Evolutionary conservation across 2,113 vertebrate genomes (phyloP), one percentile per base, ranked within the genome.

Genomic region (Lepus europaeus): DNA sequence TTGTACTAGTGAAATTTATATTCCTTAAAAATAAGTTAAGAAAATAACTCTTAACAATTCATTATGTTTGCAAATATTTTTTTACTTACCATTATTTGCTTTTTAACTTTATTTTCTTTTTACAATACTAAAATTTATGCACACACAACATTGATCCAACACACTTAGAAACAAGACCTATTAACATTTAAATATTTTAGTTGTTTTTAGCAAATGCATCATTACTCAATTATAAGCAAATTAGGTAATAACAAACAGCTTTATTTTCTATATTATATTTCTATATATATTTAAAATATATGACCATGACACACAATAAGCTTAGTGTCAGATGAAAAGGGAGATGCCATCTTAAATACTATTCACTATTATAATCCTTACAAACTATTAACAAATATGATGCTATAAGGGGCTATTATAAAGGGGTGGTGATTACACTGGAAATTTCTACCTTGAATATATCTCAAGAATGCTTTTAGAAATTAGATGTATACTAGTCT

Each of bases 21-120:
- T 45, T 45, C 45, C 45, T 45, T 45, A 45, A 45, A 45, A 45
- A 45, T 45, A 45, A 45, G 45, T 45, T 45, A 45, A 45, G 45
- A 45, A 39, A 59, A 36, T 4, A 51, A 70, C 14, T 6, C 63
- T 78, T 80, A 85, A 94, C 4, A 39, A n/a, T 83, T 80, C 33
- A 74, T 61, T 66, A 22, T 73, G 14, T 59, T 85, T 81, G 29
- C 8, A 31, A 3, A 56, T 80, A 78, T 64, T 92, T 93, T 80
- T n/a, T 85, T 19, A 59, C 10, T 85, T 22, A 19, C 17, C 22
- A 64, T 56, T 49, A 69, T 81, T 83, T 79, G 23, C 59, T 53
- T 88, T 93, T 76, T 69, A 81, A 69, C 23, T 74, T 93, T 89
- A 9, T 53, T 90, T 90, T 89, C 27, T 90, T 90, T 59, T 79